Evolutionary conservation across 2,797 vertebrate species (phyloP).

Genomic region (Chiloscyllium punctatum): DNA sequence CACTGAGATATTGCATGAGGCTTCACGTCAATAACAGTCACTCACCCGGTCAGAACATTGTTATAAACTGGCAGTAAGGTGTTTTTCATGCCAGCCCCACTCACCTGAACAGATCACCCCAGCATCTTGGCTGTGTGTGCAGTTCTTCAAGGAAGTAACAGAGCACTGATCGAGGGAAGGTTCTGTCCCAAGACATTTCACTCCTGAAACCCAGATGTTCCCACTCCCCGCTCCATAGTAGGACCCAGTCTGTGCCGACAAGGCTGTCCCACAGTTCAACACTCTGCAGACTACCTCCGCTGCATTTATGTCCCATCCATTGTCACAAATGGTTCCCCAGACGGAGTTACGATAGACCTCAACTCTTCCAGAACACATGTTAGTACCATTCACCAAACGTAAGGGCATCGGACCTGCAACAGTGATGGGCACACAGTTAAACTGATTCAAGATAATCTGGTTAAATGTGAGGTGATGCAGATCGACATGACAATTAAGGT

Average conservation of each 20-base stretch:
- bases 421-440: background rate
- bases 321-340: background rate
- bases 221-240: background rate
- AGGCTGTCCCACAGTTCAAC: conserved; percentile 15
- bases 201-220: background rate
- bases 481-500: no score
- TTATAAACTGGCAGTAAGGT: no score
- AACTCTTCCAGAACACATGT: background rate
- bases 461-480: no score
- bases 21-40: no score
- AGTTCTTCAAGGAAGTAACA: background rate
- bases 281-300: conserved; percentile 2
- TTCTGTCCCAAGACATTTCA: conserved; percentile 27
- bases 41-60: no score
- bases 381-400: background rate
- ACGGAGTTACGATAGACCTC: conserved; percentile 1
- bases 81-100: background rate
- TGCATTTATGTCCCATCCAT: conserved; percentile 16
- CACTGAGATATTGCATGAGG: no score
- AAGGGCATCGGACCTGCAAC: background rate
- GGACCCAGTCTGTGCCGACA: background rate
- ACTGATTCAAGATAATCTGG: background rate
- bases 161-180: conserved; percentile 1
- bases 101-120: conserved; percentile 37
- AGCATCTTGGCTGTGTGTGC: background rate